Evolutionary conservation across 2,888 invertebrate species (phyloP).

Genomic region (Synanthedon tipuliformis): DNA sequence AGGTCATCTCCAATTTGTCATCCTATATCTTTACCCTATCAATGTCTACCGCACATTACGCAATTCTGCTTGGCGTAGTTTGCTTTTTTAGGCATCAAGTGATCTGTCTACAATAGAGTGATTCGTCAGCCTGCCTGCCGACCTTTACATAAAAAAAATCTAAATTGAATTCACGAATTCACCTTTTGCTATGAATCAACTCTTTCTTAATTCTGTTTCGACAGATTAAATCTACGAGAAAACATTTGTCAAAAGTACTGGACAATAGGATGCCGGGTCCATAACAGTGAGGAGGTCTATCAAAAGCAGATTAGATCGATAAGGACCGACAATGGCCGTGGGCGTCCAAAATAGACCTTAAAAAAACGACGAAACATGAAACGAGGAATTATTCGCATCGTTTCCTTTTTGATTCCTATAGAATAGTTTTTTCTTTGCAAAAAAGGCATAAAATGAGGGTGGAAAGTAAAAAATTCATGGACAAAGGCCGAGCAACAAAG

Average conservation of each 20-base stretch:
- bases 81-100: neutral
- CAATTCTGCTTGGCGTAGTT: too few relatives aligned
- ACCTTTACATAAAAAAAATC: slow-evolving; percentile 4
- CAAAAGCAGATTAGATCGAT: slow-evolving; percentile 66
- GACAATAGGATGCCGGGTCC: slow-evolving; percentile 53
- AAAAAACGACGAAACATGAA: slow-evolving; percentile 59
- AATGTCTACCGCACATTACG: too few relatives aligned
- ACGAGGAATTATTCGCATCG: slow-evolving; percentile 69
- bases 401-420: slow-evolving; percentile 59
- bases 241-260: slow-evolving; percentile 32
- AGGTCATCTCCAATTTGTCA: neutral
- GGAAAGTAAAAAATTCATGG: slow-evolving; percentile 48
- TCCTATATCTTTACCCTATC: neutral
- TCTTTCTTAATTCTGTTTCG: slow-evolving; percentile 30
- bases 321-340: slow-evolving; percentile 53
- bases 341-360: slow-evolving; percentile 48
- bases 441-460: slow-evolving; percentile 60
- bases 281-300: slow-evolving; percentile 57
- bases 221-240: slow-evolving; percentile 16
- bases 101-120: neutral
- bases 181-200: slow-evolving; percentile 39
- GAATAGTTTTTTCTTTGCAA: slow-evolving; percentile 62
- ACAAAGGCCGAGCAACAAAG: slow-evolving; percentile 58
- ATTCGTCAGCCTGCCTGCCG: neutral
- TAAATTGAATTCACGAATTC: slow-evolving; percentile 6